Percentiles rank a stretch among this genome's conserved stretches.
phyloP scores from a whole-genome alignment of 2,113 vertebrate genomes.

The Nibea coibor region DNA sequence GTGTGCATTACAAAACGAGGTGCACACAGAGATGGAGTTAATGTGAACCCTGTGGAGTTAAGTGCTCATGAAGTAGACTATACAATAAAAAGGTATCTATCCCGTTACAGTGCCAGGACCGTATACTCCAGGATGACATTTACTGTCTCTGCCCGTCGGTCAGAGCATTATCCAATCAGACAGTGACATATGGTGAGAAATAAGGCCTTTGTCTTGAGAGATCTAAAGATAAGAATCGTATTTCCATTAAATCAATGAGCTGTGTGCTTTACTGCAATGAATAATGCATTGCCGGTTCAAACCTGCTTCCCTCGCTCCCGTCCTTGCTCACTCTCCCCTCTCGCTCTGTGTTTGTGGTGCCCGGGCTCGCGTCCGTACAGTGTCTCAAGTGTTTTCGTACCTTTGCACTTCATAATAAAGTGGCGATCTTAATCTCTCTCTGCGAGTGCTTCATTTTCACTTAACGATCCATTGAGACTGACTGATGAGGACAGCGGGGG shows the following conservation, averaged over 20 bases:
- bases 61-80: slow-evolving; percentile 27
- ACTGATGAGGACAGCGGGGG: slow-evolving; percentile 51
- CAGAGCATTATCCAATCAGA: slow-evolving; percentile 77
- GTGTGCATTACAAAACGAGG: no score
- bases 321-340: slow-evolving; percentile 33
- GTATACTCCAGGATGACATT: slow-evolving; percentile 56
- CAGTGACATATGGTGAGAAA: slow-evolving; percentile 79
- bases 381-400: slow-evolving; percentile 75
- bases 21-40: slow-evolving; percentile 13
- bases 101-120: slow-evolving; percentile 30
- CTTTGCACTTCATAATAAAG: slow-evolving; percentile 79
- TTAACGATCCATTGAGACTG: slow-evolving; percentile 59
- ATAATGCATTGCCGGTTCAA: slow-evolving; percentile 76
- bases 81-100: slow-evolving; percentile 32
- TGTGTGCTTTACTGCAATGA: slow-evolving; percentile 78
- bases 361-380: not conserved
- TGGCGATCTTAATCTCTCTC: slow-evolving; percentile 63
- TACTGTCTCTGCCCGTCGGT: slow-evolving; percentile 62
- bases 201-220: slow-evolving; percentile 76
- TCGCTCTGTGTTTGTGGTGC: slow-evolving; percentile 58
- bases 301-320: slow-evolving; percentile 47
- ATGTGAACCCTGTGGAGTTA: not conserved
- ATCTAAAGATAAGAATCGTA: slow-evolving; percentile 82
- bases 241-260: slow-evolving; percentile 84
- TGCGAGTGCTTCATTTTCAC: slow-evolving; percentile 63